Percentiles rank a stretch among this genome's conserved stretches.
Conservation (phyloP, 2,797 vertebrate genomes). For the Tokudaia tokunoshimensis region DNA sequence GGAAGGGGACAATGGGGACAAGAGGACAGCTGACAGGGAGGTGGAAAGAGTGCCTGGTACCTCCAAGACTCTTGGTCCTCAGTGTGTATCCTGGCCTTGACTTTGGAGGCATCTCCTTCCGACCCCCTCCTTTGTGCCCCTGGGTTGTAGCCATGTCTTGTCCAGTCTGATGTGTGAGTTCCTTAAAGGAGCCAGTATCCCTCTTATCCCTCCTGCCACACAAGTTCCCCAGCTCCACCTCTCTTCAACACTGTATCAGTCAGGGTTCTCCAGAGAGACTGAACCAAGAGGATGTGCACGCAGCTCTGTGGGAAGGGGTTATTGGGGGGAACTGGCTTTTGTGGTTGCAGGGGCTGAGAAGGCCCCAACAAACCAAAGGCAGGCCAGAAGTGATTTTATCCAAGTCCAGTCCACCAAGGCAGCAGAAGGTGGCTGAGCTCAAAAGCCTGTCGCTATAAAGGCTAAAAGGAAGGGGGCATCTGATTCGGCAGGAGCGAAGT, state of each 20-base stretch:
- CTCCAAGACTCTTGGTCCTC: not conserved
- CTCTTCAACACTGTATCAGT: not conserved
- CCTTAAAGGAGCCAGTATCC: not conserved
- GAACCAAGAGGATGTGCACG: not conserved
- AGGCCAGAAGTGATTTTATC: not conserved
- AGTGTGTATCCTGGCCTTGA: not conserved
- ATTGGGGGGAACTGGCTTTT: not conserved
- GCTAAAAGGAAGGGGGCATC: not conserved
- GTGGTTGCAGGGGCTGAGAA: not conserved
- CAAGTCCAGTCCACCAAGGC: not conserved
- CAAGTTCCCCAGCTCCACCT: no score
- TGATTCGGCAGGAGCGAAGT: not conserved
- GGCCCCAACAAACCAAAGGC: no score
- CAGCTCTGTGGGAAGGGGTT: not conserved
- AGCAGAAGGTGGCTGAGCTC: not conserved
- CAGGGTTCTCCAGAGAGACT: not conserved
- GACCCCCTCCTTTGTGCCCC: not conserved
- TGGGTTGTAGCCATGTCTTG: not conserved
- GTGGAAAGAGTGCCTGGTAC: no score
- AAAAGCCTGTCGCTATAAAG: not conserved
- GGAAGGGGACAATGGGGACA: not conserved
- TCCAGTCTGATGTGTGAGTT: not conserved
- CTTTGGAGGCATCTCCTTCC: not conserved
- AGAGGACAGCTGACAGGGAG: not conserved
- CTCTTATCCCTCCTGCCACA: not conserved